Evolutionary conservation across 37 sponge, comb jelly and placozoan genomes (phyloP), one percentile per base, ranked within the genome.

Genomic region (Dysidea cf. avara): DNA sequence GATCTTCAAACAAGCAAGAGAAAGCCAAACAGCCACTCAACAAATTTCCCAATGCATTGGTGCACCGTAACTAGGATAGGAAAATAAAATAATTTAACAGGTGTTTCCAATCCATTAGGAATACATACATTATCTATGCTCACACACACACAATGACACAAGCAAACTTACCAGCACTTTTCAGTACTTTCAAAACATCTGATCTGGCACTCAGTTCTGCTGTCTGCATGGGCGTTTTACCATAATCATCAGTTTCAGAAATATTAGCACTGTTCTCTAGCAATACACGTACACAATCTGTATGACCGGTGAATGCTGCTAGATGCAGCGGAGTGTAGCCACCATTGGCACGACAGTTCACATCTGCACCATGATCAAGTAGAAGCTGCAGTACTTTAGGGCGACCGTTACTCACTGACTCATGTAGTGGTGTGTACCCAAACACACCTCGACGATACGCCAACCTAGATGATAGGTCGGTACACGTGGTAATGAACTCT

Each of bases 281-380:
- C 38, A 92, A 74, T 0, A 51, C 71, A 28, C 66, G 11, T 83
- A n/a, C n/a, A n/a, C n/a, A n/a, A n/a, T n/a, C n/a, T n/a, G n/a
- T n/a, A n/a, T n/a, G n/a, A n/a, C n/a, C 87, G 26, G 72, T 67
- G 30, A 74, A 66, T 28, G 75, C 80, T 2, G 92, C 87, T 38
- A 79, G 84, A 66, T 91, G 92, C 5, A 91, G 77, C 21, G 92
- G 92, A 7, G 92, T 86, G 81, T 91, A 91, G 51, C 92, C 92
- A 53, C 78, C 83, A 66, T 87, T 91, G 37, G 92, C 85, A 14
- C 74, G 64, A 56, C 73, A 74, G 53, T 76, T 86, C 26, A 91
- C 87, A 30, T 87, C 92, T 57, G 78, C 56, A n/a, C 79, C 61
- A 18, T 77, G 80, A 13, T 79, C 53, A 13, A 91, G 74, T 24